These are phyloP conservation scores for Drosophila pseudoananassae DNA, from an alignment of 1,140 invertebrate genomes.

Conservation along the genomic window DNA sequence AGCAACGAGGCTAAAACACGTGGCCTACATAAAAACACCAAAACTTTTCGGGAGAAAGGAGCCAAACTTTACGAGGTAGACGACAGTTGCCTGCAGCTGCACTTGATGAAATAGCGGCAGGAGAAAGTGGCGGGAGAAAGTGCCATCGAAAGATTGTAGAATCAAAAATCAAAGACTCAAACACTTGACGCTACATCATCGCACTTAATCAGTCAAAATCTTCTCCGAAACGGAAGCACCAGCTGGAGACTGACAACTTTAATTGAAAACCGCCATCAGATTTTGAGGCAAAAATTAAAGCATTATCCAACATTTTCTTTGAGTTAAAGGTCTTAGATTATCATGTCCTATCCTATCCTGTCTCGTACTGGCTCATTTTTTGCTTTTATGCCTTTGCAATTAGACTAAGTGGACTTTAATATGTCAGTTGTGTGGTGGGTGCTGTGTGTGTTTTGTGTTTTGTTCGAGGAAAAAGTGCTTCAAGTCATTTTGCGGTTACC, in stretches of 20 bases:
- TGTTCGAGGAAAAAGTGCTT: slow-evolving; percentile 49
- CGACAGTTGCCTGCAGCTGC: slow-evolving; percentile 73
- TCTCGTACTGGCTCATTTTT: slow-evolving; percentile 1
- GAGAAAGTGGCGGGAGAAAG: neutral
- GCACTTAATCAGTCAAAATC: slow-evolving; percentile 76
- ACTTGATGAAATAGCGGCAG: slow-evolving; percentile 8
- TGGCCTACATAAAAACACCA: slow-evolving; percentile 64
- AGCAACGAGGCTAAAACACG: slow-evolving; percentile 54
- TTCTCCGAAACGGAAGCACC: slow-evolving; percentile 28
- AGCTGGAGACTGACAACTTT: slow-evolving; percentile 66
- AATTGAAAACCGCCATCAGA: slow-evolving; percentile 60
- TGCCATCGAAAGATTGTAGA: neutral
- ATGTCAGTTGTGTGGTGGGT: slow-evolving; percentile 47
- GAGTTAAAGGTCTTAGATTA: neutral
- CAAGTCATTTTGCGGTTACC: slow-evolving; percentile 74
- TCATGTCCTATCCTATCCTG: neutral
- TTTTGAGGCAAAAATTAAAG: slow-evolving; percentile 49
- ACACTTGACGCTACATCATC: slow-evolving; percentile 43
- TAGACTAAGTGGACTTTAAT: slow-evolving; percentile 79
- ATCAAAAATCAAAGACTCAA: slow-evolving; percentile 16
- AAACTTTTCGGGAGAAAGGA: slow-evolving; percentile 17
- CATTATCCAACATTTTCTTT: slow-evolving; percentile 9
- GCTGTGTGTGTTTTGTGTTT: neutral
- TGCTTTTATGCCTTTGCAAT: slow-evolving; percentile 61
- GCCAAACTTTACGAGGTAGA: slow-evolving; percentile 52